A percentile compares a stretch with the other conserved stretches of the same genome.
Evolutionary conservation across 2,797 vertebrate genomes (phyloP).

Genomic region (Cossypha caffra): DNA sequence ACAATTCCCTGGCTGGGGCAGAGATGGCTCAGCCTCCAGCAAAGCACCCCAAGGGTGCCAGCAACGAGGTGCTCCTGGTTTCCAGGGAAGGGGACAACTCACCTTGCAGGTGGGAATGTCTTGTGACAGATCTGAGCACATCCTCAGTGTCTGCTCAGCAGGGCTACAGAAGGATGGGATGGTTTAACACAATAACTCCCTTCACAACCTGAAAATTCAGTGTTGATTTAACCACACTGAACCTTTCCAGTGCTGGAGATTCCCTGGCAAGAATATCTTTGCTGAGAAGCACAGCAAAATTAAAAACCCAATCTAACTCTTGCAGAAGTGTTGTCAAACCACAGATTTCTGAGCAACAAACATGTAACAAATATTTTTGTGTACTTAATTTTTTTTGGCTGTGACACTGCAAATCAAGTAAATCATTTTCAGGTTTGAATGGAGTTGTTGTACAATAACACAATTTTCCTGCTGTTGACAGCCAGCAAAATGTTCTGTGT

Average conservation of each 20-base stretch:
- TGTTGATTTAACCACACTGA: fast-evolving
- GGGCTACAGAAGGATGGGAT: not conserved
- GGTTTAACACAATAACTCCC: not conserved
- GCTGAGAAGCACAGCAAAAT: not conserved
- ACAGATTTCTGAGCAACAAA: not conserved
- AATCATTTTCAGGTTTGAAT: not conserved
- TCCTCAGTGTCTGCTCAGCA: not conserved
- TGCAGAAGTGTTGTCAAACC: not conserved
- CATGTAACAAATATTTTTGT: not conserved
- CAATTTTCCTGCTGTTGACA: not conserved
- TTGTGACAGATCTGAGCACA: fast-evolving
- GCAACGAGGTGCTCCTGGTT: fast-evolving
- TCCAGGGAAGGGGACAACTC: not conserved
- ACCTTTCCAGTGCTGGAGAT: not conserved
- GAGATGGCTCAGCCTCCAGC: constrained; percentile 38
- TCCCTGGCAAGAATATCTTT: not conserved
- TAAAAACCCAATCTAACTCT: not conserved
- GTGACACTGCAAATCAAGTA: not conserved
- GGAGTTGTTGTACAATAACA: not conserved
- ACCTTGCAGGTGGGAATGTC: not conserved
- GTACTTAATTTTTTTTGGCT: not conserved
- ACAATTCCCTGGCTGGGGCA: constrained; percentile 57
- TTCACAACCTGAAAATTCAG: not conserved
- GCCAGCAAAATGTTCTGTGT: not conserved
- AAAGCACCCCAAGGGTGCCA: not conserved